Evolutionary conservation across 2,113 vertebrate species (phyloP), one percentile per base, ranked within the genome.

Genomic region (Capreolus pygargus): DNA sequence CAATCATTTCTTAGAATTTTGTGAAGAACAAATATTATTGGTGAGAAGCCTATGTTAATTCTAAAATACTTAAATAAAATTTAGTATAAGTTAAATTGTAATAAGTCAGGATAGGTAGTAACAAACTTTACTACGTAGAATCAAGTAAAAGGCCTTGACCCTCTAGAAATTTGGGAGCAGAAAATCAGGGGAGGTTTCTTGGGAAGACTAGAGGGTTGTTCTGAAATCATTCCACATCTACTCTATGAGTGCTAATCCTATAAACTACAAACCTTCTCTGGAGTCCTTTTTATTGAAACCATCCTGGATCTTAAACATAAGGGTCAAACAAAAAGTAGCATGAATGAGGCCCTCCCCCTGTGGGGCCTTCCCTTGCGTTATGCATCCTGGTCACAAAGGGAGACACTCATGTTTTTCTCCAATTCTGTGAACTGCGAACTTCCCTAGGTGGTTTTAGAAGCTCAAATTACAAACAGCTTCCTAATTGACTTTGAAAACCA

Each of bases 391-490:
- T 83, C 89, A 96, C 93, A 95, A 96, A 96, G 39, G 61, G 43
- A 95, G 87, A 86, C 50, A n/a, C 84, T 97, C 96, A 50, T 10
- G 43, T 57, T 97, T 94, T 91, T 87, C 97, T 95, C 96, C 85
- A 95, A 89, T 57, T 89, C 58, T 39, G 67, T 97, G 70, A 94
- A 86, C 64, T 97, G 82, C 97, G 61, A 94, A 86, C 79, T 97
- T 98, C 94, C 92, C 96, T 94, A 91, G 97, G 96, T 97, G 95
- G 57, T 86, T 97, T 96, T 54, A 96, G 95, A 97, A 96, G 96
- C 91, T 98, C 96, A 87, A 4, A 84, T 98, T 96, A 95, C 97
- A 97, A 96, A 98, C 39, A 92, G 67, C 81, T 98, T 97, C 91
- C 89, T 97, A 97, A 96, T 92, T 97, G 94, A 97, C 97, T 97